Evolutionary conservation across 2,888 invertebrate genomes (phyloP).

Genomic region (Hyalella azteca): DNA sequence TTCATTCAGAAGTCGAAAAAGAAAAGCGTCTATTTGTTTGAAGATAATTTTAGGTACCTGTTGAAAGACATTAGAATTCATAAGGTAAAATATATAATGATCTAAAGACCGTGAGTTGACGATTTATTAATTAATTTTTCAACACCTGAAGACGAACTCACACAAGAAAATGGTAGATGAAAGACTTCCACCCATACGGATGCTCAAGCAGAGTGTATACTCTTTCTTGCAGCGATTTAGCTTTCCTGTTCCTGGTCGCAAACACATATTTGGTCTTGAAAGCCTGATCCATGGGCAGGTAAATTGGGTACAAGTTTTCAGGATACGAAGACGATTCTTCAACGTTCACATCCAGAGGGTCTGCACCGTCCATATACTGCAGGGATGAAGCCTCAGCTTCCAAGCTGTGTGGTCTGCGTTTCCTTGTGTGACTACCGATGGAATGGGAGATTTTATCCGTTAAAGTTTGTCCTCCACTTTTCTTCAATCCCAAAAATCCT

Average conservation of each 20-base stretch:
- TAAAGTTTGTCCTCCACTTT: neutral
- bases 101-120: too few relatives aligned
- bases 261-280: conserved; percentile 74
- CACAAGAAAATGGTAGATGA: conserved; percentile 82
- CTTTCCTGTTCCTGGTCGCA: conserved; percentile 68
- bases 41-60: too few relatives aligned
- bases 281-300: conserved; percentile 72
- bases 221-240: conserved; percentile 75
- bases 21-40: too few relatives aligned
- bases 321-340: conserved; percentile 48
- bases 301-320: conserved; percentile 57
- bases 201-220: conserved; percentile 83
- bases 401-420: conserved; percentile 60
- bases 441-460: neutral
- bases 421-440: conserved; percentile 61
- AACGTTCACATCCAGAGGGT: conserved; percentile 54
- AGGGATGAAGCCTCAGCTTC: conserved; percentile 60
- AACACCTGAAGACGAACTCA: conserved; percentile 67
- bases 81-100: too few relatives aligned
- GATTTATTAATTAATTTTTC: neutral
- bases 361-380: conserved; percentile 45
- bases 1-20: too few relatives aligned
- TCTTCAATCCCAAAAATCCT: neutral
- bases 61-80: too few relatives aligned
- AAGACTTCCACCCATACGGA: conserved; percentile 81